Base-by-base conservation (phyloP, 2,113 vertebrate genomes). In the Tetraodon nigroviridis region DNA sequence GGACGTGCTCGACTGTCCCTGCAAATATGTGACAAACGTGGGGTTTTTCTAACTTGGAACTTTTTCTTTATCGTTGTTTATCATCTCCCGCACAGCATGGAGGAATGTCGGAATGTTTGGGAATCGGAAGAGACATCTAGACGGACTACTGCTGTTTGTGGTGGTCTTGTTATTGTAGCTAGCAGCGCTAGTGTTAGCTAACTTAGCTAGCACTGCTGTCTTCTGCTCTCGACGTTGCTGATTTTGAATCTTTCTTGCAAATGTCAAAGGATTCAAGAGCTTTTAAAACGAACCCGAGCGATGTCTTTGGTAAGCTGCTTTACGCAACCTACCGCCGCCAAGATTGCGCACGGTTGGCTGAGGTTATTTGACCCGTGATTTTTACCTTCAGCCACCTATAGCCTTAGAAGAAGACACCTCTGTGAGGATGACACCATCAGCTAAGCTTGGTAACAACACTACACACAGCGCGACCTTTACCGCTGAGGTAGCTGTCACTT, bases 81-180 rank as follows among this genome's bases (percentile, higher is more conserved):
- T 1, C 27, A 7, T 18, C 1, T 1, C 3, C 29, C 16, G 59
- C 48, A 18, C 1, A 61, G 14, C 42, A 84, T 83, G 83, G 78
- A 52, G 56, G 67, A 46, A 55, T 27, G 1, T 18, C 10, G 1
- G 44, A 48, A 7, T 27, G 17, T 10, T n/a, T 37, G 8, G 71
- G 45, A 68, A 19, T 1, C 0, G 49, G 52, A 54, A 47, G 19
- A 29, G 8, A 27, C 44, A 16, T 40, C n/a, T 45, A 51, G 10
- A 10, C 18, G 51, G 46, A 64, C 75, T 60, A 51, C 37, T 29
- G 47, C 44, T 1, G 27, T 71, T 61, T 51, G 19, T 61, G 67
- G 18, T 61, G 53, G 45, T 71, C 42, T 51, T 83, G 82, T 82
- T 78, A 65, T 80, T 80, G 80, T 69, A 84, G 76, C 80, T 76